A percentile compares a stretch with the other conserved stretches of the same genome.
Conservation (phyloP, 1,140 invertebrate species). For the Orussus abietinus region DNA sequence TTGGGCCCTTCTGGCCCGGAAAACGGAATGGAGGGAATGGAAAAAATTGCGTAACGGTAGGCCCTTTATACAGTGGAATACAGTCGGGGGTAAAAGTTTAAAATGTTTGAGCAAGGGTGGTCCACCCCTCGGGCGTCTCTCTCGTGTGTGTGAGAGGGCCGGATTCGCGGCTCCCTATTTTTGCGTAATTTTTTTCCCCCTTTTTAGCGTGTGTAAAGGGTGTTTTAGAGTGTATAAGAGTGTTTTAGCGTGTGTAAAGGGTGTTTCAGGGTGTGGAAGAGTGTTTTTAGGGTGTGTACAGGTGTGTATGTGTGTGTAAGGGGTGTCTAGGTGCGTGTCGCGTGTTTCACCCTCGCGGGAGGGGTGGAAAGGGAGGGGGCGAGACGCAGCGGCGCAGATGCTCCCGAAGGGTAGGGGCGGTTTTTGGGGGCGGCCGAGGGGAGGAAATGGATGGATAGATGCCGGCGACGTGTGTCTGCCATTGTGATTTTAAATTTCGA, state of each 20-base stretch:
- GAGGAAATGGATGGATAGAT: slow-evolving; percentile 35
- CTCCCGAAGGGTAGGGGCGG: slow-evolving; percentile 22
- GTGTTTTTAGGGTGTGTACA: too few relatives aligned
- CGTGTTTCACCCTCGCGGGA: slow-evolving; percentile 10
- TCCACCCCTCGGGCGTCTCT: not conserved
- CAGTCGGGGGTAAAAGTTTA: slow-evolving; percentile 40
- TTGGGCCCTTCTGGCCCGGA: too few relatives aligned
- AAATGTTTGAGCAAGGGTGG: slow-evolving; percentile 45
- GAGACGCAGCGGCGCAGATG: slow-evolving; percentile 45
- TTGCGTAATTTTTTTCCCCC: too few relatives aligned
- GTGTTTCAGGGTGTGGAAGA: not conserved
- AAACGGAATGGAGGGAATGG: too few relatives aligned
- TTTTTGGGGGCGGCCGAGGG: slow-evolving; percentile 22
- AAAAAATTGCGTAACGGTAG: slow-evolving; percentile 43
- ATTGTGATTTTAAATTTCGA: slow-evolving; percentile 49
- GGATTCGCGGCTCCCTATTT: too few relatives aligned
- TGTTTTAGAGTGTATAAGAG: too few relatives aligned
- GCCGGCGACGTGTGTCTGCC: slow-evolving; percentile 41
- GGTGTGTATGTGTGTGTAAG: slow-evolving; percentile 16
- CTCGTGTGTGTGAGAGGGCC: too few relatives aligned
- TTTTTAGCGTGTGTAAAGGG: too few relatives aligned
- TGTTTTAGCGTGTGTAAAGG: too few relatives aligned
- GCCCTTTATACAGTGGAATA: slow-evolving; percentile 24
- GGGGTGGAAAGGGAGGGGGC: slow-evolving; percentile 14
- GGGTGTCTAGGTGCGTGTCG: slow-evolving; percentile 3